Evolutionary conservation across 2,113 vertebrate genomes (phyloP).

Genomic region (Dryoscopus gambensis): DNA sequence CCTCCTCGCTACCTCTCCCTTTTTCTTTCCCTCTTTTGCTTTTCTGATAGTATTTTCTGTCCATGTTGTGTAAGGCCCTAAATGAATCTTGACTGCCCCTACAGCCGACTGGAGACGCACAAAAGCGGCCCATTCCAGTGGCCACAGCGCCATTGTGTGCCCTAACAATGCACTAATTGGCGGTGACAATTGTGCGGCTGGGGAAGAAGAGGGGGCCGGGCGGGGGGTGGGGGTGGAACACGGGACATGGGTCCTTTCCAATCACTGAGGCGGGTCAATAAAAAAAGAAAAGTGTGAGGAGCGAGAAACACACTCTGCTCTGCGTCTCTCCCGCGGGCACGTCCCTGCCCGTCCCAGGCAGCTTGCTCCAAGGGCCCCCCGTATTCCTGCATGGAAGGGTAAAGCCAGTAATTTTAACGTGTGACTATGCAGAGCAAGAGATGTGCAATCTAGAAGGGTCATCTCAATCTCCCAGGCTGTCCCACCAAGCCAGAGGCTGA

Average conservation of each 20-base stretch:
- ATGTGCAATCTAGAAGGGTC: neutral
- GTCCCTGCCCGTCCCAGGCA: neutral
- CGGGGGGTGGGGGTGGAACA: neutral
- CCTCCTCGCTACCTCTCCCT: neutral
- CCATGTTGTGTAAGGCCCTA: conserved; percentile 83
- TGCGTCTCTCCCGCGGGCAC: neutral
- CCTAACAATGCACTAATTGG: conserved; percentile 95
- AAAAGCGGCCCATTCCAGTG: conserved; percentile 83
- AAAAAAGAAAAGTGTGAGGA: conserved; percentile 53
- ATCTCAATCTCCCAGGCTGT: neutral
- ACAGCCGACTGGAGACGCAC: conserved; percentile 91
- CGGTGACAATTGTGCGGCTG: conserved; percentile 81
- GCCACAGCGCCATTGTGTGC: conserved; percentile 91
- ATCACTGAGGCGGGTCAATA: conserved; percentile 71
- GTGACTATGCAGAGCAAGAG: neutral
- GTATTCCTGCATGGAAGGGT: neutral
- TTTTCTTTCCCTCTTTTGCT: conserved; percentile 75
- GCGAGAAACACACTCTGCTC: neutral
- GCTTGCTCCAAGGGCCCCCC: neutral
- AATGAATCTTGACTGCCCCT: conserved; percentile 96
- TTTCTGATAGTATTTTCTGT: conserved; percentile 87
- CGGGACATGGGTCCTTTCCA: conserved; percentile 79
- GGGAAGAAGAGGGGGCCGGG: conserved; percentile 23
- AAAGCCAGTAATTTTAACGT: neutral
- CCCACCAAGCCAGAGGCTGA: neutral